Evolutionary conservation across 2,888 invertebrate genomes (phyloP).

Genomic region (Acanthosepion esculentum): DNA sequence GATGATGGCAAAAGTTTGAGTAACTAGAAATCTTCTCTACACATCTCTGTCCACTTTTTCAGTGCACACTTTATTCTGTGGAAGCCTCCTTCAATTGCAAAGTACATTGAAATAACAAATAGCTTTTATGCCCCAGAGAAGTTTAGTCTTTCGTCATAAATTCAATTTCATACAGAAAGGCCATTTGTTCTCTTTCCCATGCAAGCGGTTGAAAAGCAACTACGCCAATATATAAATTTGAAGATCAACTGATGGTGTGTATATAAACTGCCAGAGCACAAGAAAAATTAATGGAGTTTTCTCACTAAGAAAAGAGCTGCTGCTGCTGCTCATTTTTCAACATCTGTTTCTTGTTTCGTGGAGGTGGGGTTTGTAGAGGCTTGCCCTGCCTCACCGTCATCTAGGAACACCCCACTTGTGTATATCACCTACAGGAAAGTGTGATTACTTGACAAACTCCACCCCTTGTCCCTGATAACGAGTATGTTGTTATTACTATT

Average conservation of each 20-base stretch:
- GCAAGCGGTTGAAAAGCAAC: neutral
- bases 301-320: neutral
- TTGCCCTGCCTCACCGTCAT: too few relatives aligned
- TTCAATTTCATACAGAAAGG: neutral
- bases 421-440: too few relatives aligned
- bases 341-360: neutral
- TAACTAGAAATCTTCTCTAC: neutral
- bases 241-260: neutral
- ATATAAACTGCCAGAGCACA: neutral
- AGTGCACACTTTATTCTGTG: neutral
- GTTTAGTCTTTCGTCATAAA: neutral
- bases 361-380: too few relatives aligned
- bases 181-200: neutral
- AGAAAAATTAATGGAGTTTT: conserved; percentile 33
- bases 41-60: neutral
- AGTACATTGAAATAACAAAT: neutral
- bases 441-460: too few relatives aligned
- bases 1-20: neutral
- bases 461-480: too few relatives aligned
- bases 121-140: neutral
- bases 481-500: too few relatives aligned
- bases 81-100: neutral
- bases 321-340: neutral
- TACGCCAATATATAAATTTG: neutral
- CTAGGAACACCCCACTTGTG: too few relatives aligned